Conservation (phyloP, 2,113 vertebrate genomes). For the Entosphenus tridentatus region DNA sequence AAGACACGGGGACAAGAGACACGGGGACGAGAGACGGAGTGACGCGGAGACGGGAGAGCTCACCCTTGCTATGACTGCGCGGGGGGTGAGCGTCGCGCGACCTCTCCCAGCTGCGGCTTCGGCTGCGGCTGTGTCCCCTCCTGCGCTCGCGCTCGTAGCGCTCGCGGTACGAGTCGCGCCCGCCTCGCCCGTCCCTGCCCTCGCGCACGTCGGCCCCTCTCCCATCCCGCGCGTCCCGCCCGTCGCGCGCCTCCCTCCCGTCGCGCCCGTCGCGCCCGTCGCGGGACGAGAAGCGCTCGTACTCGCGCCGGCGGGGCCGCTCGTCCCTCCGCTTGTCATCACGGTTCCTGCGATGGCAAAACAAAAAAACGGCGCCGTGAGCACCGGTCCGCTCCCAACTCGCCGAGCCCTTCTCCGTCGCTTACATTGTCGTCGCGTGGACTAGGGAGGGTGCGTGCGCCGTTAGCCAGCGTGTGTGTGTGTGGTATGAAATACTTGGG, state of each 20-base stretch:
- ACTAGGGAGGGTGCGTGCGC: background rate
- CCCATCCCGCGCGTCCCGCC: background rate
- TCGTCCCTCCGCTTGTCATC: conserved; percentile 88
- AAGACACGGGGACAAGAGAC: background rate
- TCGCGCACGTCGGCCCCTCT: background rate
- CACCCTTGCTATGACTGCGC: too few species aligned
- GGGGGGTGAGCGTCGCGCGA: conserved; percentile 24
- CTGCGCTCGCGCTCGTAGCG: conserved; percentile 75
- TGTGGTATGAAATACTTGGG: too few species aligned
- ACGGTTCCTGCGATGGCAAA: conserved; percentile 33
- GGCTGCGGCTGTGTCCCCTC: conserved; percentile 64
- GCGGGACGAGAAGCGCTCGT: conserved; percentile 41
- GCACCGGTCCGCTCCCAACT: background rate
- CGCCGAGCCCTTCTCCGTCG: background rate
- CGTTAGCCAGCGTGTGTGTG: background rate
- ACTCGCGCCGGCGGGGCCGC: conserved; percentile 75
- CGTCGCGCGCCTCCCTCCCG: background rate
- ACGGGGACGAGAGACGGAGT: background rate
- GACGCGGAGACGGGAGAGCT: background rate
- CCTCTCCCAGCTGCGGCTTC: conserved; percentile 79
- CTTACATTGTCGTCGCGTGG: background rate
- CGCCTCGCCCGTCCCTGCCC: conserved; percentile 10
- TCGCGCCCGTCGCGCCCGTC: background rate
- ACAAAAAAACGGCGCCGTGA: conserved; percentile 12
- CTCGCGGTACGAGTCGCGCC: conserved; percentile 77